phyloP scores from a whole-genome alignment of 1,140 invertebrate genomes.

The Lepidurus arcticus region DNA sequence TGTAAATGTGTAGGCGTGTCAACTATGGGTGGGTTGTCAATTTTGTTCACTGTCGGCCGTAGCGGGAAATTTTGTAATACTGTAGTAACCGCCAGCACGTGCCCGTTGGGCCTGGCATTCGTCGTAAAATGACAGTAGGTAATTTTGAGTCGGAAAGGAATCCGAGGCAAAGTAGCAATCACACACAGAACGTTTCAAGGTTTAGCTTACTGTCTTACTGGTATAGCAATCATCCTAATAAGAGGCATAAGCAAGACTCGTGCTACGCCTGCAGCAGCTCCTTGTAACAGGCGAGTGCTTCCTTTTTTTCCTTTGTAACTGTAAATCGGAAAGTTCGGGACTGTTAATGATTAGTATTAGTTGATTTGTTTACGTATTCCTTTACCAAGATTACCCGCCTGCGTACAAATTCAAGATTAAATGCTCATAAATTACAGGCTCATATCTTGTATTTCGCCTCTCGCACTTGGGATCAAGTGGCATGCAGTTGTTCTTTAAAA shows the following conservation, averaged over 20 bases:
- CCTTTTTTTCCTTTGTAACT: background rate
- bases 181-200: background rate
- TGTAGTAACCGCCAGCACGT: background rate
- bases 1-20: too few species aligned
- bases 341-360: background rate
- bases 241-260: background rate
- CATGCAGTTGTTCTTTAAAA: constrained; percentile 5
- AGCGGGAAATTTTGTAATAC: background rate
- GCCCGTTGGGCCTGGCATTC: background rate
- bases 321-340: too few species aligned
- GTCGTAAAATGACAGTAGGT: background rate
- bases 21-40: too few species aligned
- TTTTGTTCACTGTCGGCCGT: background rate
- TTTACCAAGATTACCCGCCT: background rate
- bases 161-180: constrained; percentile 1
- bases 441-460: background rate
- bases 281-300: background rate
- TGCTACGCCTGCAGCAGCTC: background rate
- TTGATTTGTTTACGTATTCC: background rate
- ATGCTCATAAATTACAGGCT: background rate
- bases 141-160: background rate
- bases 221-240: background rate
- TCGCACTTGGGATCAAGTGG: constrained; percentile 1
- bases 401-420: background rate
- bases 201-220: background rate